Percentiles rank a stretch among this genome's conserved stretches.
Conservation (phyloP, 2,797 vertebrate genomes). For the Sebastes vulpes region DNA sequence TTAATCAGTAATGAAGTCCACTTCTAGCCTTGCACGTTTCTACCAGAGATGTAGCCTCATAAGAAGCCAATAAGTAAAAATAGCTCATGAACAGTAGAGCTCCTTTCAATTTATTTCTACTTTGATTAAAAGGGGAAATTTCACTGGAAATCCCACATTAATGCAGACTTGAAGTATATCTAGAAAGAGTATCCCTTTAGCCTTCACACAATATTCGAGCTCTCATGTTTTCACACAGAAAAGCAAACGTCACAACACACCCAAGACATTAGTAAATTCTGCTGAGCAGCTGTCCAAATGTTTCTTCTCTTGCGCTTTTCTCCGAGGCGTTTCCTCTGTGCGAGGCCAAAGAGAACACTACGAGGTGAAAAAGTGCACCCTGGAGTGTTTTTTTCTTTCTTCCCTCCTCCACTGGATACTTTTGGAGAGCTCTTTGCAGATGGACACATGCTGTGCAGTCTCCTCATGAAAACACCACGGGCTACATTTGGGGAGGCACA, state of each 20-base stretch:
- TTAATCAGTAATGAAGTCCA: conserved; percentile 1
- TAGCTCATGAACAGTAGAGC: neutral
- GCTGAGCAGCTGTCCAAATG: conserved; percentile 29
- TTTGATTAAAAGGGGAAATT: neutral
- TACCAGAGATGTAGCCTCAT: neutral
- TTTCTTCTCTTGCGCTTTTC: conserved; percentile 15
- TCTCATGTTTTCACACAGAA: neutral
- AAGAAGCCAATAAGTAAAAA: neutral
- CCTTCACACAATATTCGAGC: neutral
- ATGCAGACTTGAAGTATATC: neutral
- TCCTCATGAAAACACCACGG: conserved; percentile 50
- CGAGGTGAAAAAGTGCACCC: conserved; percentile 22
- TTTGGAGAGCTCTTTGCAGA: conserved; percentile 52
- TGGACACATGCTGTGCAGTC: conserved; percentile 49
- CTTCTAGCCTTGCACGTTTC: neutral
- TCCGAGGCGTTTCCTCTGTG: conserved; percentile 11
- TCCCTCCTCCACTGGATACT: conserved; percentile 36
- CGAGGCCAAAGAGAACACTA: conserved; percentile 1
- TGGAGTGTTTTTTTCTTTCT: neutral
- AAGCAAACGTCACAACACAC: conserved; percentile 12
- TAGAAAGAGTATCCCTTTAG: neutral
- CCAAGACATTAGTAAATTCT: neutral
- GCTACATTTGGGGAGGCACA: conserved; percentile 39
- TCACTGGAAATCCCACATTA: neutral
- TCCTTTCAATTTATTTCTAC: neutral